Percentiles rank a stretch among this genome's conserved stretches.
phyloP scores from a whole-genome alignment of 2,888 invertebrate species.

The Campoplex nolae region DNA sequence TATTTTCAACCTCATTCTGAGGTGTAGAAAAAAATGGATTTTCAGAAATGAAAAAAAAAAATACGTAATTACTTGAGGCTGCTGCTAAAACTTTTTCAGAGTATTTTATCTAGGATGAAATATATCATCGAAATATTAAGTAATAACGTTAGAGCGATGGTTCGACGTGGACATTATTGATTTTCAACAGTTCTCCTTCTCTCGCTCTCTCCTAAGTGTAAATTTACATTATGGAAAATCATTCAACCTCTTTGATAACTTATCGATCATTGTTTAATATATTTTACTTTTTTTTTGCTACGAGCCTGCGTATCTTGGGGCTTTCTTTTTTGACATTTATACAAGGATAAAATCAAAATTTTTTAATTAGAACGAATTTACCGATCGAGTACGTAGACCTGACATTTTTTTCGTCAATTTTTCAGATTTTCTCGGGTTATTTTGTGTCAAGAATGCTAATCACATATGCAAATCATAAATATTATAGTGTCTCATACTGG shows the following conservation, averaged over 20 bases:
- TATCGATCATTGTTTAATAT: not conserved
- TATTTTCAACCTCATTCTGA: too few relatives aligned
- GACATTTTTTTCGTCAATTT: not conserved
- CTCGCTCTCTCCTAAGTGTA: too few relatives aligned
- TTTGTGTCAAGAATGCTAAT: not conserved
- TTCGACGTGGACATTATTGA: too few relatives aligned
- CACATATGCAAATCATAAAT: not conserved
- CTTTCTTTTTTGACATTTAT: not conserved
- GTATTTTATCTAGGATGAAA: too few relatives aligned
- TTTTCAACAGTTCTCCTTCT: too few relatives aligned
- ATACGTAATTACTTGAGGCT: too few relatives aligned
- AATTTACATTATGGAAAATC: not conserved
- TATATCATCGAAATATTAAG: too few relatives aligned
- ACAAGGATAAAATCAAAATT: not conserved
- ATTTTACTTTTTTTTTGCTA: not conserved
- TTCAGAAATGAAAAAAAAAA: too few relatives aligned
- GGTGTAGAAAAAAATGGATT: too few relatives aligned
- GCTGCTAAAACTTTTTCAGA: too few relatives aligned
- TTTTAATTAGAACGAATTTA: not conserved
- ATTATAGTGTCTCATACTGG: not conserved
- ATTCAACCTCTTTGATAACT: not conserved
- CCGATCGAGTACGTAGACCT: not conserved
- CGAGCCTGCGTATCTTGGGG: not conserved
- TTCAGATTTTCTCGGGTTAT: not conserved
- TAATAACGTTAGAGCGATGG: too few relatives aligned